Conservation (phyloP, 2,113 vertebrate species). For the Solenodon paradoxus region DNA sequence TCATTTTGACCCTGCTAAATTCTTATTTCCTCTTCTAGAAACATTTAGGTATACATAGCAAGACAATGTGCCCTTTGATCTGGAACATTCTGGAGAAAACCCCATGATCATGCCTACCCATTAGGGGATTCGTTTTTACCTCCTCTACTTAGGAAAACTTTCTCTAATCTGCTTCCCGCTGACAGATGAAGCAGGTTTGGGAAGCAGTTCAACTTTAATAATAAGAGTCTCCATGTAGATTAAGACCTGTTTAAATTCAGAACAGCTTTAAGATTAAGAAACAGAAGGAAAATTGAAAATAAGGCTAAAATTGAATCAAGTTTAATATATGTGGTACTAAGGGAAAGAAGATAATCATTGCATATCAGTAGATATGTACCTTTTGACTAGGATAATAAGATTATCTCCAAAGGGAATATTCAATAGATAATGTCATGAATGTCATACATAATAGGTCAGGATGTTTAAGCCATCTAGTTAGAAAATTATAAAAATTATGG, state of each 20-base stretch:
- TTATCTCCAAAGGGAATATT: background rate
- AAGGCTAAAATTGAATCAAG: background rate
- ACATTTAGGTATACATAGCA: background rate
- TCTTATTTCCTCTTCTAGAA: slow-evolving; percentile 10
- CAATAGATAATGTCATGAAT: slow-evolving; percentile 10
- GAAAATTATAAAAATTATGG: slow-evolving; percentile 60
- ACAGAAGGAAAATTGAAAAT: slow-evolving; percentile 41
- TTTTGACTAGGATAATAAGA: background rate
- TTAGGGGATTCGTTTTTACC: background rate
- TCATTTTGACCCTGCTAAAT: background rate
- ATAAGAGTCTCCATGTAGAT: slow-evolving; percentile 38
- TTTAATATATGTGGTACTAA: slow-evolving; percentile 18
- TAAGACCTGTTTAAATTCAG: slow-evolving; percentile 52
- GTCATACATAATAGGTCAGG: background rate
- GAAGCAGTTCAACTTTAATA: slow-evolving; percentile 54
- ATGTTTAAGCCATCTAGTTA: slow-evolving; percentile 36
- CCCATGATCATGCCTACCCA: background rate
- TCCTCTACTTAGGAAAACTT: background rate
- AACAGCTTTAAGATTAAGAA: slow-evolving; percentile 41
- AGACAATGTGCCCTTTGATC: background rate
- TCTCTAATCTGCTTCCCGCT: slow-evolving; percentile 48
- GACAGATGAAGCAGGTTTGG: slow-evolving; percentile 47
- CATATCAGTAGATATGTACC: background rate
- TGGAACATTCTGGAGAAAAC: background rate
- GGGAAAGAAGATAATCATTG: background rate